Evolutionary conservation across 2,797 vertebrate genomes (phyloP).

Genomic region (Phalloptychus januarius): DNA sequence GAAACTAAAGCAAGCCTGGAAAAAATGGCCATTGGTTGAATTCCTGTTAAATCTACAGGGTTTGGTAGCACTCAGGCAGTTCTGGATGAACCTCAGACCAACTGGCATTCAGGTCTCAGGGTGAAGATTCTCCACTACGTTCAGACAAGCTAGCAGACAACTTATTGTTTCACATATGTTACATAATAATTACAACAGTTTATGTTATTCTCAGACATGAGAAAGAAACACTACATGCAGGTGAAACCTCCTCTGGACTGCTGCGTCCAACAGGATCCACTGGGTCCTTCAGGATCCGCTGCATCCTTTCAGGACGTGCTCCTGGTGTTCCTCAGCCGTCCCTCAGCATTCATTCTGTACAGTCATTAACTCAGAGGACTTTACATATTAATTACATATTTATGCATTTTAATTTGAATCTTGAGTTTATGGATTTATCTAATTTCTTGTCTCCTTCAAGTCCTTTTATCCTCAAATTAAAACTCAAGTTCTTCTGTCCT

Average conservation of each 20-base stretch:
- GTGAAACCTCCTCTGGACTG: not conserved
- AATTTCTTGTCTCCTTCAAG: not conserved
- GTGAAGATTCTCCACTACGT: not conserved
- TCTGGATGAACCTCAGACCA: not conserved
- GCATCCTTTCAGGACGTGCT: not conserved
- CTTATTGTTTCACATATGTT: conserved; percentile 5
- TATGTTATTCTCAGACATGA: not conserved
- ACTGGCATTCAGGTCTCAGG: not conserved
- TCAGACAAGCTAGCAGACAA: not conserved
- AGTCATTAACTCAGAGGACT: not conserved
- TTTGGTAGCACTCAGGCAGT: not conserved
- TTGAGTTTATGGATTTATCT: not conserved
- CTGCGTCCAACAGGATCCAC: not conserved
- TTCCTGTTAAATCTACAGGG: not conserved
- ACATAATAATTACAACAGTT: conserved; percentile 13
- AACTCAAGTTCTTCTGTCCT: not conserved
- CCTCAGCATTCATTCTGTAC: not conserved
- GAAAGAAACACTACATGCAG: not conserved
- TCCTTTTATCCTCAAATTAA: not conserved
- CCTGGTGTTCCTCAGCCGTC: not conserved
- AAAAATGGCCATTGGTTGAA: not conserved
- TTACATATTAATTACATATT: not conserved
- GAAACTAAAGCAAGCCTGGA: not conserved
- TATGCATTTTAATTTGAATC: not conserved
- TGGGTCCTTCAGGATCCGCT: not conserved